These are phyloP conservation scores for Ascidia mentula DNA, from an alignment of 23 tunicate genomes.

Conservation along the genomic window DNA sequence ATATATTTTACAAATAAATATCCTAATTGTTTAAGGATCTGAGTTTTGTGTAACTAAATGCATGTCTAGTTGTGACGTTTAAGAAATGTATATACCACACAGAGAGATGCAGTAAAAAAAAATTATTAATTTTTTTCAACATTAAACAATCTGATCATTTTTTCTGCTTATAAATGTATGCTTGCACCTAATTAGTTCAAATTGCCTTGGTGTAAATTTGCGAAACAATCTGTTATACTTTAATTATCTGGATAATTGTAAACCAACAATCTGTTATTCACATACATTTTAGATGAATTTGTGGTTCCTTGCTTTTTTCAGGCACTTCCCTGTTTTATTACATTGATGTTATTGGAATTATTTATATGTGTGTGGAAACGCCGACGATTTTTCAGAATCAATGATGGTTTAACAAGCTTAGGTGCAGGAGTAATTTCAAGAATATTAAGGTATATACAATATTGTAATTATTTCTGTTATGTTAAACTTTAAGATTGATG, in stretches of 20 bases:
- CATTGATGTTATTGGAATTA: constrained; percentile 47
- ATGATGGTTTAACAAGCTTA: constrained; percentile 61
- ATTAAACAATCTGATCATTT: background rate
- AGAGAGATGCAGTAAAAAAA: background rate
- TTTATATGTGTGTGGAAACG: constrained; percentile 44
- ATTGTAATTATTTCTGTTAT: too few relatives aligned
- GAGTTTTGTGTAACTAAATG: too few relatives aligned
- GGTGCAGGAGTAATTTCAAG: constrained; percentile 58
- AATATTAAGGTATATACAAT: constrained; percentile 17
- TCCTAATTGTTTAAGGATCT: background rate
- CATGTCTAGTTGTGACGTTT: background rate
- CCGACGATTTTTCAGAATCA: constrained; percentile 24
- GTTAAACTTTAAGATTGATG: too few relatives aligned
- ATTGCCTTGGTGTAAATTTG: background rate
- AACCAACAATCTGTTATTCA: too few relatives aligned
- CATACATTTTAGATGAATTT: too few relatives aligned
- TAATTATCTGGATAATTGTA: too few relatives aligned
- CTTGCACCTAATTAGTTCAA: background rate
- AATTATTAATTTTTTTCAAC: background rate
- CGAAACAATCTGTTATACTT: too few relatives aligned
- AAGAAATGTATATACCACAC: background rate
- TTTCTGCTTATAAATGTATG: background rate
- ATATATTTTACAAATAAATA: background rate
- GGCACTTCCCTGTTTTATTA: constrained; percentile 47
- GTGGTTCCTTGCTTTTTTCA: too few relatives aligned